Percentiles rank a stretch among this genome's conserved stretches.
Evolutionary conservation across 2,888 invertebrate species (phyloP).

Genomic region (Tachina grossa): DNA sequence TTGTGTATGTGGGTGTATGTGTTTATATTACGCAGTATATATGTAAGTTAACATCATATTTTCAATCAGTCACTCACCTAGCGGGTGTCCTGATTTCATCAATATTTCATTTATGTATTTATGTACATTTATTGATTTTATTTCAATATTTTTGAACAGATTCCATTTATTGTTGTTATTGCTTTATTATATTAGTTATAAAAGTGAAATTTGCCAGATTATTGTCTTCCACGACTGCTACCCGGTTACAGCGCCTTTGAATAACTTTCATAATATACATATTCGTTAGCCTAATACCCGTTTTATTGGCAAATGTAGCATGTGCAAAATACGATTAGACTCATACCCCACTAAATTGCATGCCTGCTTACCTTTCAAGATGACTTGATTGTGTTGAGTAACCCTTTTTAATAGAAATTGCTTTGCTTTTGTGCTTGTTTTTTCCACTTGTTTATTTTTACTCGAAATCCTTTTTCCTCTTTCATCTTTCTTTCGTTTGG

Average conservation of each 20-base stretch:
- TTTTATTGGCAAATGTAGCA: neutral
- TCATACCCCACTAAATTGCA: constrained; percentile 2
- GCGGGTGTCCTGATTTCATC: constrained; percentile 35
- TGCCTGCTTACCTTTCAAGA: constrained; percentile 4
- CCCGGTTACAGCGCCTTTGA: neutral
- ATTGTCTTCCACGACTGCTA: constrained; percentile 4
- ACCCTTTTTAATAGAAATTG: constrained; percentile 13
- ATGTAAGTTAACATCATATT: constrained; percentile 16
- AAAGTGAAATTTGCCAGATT: neutral
- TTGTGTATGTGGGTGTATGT: no score
- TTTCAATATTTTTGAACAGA: constrained; percentile 58
- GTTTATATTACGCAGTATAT: no score
- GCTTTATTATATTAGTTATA: neutral
- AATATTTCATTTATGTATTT: constrained; percentile 46
- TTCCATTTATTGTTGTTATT: constrained; percentile 39
- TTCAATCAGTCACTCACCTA: constrained; percentile 46
- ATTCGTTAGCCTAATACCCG: constrained; percentile 10
- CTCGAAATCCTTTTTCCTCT: neutral
- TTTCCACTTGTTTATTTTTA: neutral
- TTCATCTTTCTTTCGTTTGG: neutral
- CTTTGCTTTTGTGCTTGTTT: constrained; percentile 8
- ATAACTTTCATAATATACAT: constrained; percentile 18
- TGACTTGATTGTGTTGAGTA: neutral
- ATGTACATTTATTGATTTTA: constrained; percentile 47
- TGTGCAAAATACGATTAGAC: neutral